These are phyloP conservation scores for Chromobotia macracanthus DNA, from an alignment of 2,797 vertebrate genomes.

Conservation along the genomic window DNA sequence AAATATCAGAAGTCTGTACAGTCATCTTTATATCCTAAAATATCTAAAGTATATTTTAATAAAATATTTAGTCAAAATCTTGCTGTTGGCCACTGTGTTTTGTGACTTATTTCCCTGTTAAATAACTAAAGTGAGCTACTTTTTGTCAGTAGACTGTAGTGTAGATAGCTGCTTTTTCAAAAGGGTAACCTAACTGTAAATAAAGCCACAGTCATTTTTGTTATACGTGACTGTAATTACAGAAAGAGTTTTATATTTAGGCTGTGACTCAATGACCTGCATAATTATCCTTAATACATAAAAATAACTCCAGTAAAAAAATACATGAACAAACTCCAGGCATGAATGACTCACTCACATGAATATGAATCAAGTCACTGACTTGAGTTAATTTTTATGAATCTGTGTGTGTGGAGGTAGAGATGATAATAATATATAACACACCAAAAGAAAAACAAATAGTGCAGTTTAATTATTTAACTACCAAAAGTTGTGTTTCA, in stretches of 20 bases:
- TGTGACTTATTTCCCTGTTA: too few relatives aligned
- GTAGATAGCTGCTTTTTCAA: background rate
- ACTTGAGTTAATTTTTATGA: background rate
- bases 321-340: background rate
- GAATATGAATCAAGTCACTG: background rate
- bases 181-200: background rate
- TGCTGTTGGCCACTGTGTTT: too few relatives aligned
- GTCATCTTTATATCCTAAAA: too few relatives aligned
- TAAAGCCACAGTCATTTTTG: background rate
- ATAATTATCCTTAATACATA: background rate
- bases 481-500: too few relatives aligned
- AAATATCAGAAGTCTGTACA: too few relatives aligned
- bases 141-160: too few relatives aligned
- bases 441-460: too few relatives aligned
- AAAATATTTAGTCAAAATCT: too few relatives aligned
- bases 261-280: background rate
- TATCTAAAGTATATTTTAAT: too few relatives aligned
- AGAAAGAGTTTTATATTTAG: background rate
- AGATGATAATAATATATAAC: too few relatives aligned
- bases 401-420: background rate
- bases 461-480: too few relatives aligned
- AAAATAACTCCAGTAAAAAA: background rate
- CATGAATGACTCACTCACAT: background rate
- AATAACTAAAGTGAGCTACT: too few relatives aligned
- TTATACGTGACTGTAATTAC: background rate